Conservation (phyloP, 2,888 invertebrate species). For the Lasioglossum zephyrum region DNA sequence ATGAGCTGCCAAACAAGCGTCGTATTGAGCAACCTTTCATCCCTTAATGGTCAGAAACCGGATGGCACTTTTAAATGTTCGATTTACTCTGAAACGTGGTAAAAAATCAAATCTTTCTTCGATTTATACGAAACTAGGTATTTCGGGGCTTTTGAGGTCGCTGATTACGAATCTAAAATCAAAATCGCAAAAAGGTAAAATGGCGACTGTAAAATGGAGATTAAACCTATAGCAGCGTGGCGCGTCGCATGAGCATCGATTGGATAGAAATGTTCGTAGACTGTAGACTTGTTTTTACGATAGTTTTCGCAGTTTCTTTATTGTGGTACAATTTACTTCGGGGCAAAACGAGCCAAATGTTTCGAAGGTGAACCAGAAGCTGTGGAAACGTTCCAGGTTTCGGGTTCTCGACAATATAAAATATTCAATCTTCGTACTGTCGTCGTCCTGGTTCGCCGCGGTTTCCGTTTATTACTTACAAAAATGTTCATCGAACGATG, state of each 20-base stretch:
- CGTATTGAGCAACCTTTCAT: slow-evolving; percentile 25
- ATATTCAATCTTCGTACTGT: slow-evolving; percentile 11
- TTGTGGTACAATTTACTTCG: slow-evolving; percentile 19
- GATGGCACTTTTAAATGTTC: slow-evolving; percentile 27
- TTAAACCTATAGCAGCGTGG: no score
- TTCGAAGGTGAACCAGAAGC: slow-evolving; percentile 17
- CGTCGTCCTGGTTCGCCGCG: slow-evolving; percentile 13
- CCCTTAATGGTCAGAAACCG: slow-evolving; percentile 47
- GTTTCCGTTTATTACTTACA: slow-evolving; percentile 5
- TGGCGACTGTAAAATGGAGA: no score
- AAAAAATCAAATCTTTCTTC: no score
- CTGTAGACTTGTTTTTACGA: not conserved
- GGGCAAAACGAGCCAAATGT: slow-evolving; percentile 1
- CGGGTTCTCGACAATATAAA: slow-evolving; percentile 15
- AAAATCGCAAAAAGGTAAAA: no score
- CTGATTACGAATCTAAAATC: no score
- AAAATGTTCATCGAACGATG: slow-evolving; percentile 11
- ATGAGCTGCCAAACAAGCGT: slow-evolving; percentile 26
- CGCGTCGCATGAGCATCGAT: not conserved
- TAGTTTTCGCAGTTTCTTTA: slow-evolving; percentile 20
- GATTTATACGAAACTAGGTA: no score
- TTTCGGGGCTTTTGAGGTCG: no score
- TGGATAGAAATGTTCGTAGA: not conserved
- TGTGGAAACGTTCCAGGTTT: slow-evolving; percentile 17
- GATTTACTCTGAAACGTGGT: no score